Evolutionary conservation across 2,113 vertebrate genomes (phyloP).

Genomic region (Apeltes quadracus): DNA sequence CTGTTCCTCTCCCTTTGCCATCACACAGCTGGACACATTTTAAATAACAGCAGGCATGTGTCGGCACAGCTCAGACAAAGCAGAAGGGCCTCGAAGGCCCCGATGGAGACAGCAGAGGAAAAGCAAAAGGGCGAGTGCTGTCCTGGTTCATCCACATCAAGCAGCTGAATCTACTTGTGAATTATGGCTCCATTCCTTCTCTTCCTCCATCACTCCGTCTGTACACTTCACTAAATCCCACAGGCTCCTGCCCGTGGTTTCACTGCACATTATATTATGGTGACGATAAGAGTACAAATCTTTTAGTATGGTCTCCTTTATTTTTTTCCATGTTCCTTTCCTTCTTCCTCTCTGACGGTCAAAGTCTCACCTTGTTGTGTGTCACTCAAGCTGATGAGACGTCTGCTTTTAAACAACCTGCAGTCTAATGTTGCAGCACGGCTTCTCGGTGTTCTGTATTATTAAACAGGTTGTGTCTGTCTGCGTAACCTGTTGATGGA

Average conservation of each 20-base stretch:
- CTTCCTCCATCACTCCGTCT: not conserved
- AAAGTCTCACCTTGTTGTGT: conserved; percentile 28
- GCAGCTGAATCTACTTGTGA: conserved; percentile 9
- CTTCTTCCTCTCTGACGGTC: conserved; percentile 18
- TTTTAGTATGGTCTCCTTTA: conserved; percentile 4
- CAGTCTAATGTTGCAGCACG: conserved; percentile 41
- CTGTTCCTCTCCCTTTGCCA: not conserved
- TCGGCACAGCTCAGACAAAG: conserved; percentile 49
- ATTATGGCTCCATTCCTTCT: not conserved
- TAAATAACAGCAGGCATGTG: conserved; percentile 51
- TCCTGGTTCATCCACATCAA: conserved; percentile 58
- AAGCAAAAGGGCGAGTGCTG: conserved; percentile 62
- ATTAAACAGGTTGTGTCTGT: conserved; percentile 54
- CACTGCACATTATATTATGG: not conserved
- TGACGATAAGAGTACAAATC: conserved; percentile 12
- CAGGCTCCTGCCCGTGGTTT: not conserved
- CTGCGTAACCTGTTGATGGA: not conserved
- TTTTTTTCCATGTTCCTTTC: not conserved
- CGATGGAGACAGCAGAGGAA: conserved; percentile 29
- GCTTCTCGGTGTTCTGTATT: conserved; percentile 39
- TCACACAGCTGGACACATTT: conserved; percentile 8
- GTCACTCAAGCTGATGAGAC: conserved; percentile 39
- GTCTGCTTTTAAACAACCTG: conserved; percentile 36
- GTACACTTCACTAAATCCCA: not conserved
- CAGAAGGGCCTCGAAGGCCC: conserved; percentile 47